phyloP scores from a whole-genome alignment of 2,113 vertebrate species.

The Prunella himalayana region DNA sequence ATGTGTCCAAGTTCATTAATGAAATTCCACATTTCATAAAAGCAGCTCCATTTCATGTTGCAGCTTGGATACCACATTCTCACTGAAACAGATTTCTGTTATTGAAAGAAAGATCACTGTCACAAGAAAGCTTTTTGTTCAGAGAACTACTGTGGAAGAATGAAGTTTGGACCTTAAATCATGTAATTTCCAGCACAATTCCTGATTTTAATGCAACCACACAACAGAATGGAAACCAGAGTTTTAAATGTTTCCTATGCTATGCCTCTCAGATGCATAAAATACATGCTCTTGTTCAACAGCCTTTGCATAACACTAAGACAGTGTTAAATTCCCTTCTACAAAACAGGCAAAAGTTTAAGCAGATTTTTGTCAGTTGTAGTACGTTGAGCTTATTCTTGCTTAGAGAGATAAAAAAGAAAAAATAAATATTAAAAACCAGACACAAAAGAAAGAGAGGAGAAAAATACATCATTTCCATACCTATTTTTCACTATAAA shows the following conservation, averaged over 20 bases:
- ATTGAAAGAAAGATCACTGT: not conserved
- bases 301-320: not conserved
- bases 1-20: rapidly evolving
- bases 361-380: not conserved
- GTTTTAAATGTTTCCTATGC: not conserved
- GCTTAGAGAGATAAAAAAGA: not conserved
- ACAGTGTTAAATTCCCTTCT: not conserved
- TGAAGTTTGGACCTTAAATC: not conserved
- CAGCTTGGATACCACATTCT: not conserved
- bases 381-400: not conserved
- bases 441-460: rapidly evolving
- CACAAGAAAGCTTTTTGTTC: not conserved
- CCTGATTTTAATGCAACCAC: not conserved
- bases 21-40: not conserved
- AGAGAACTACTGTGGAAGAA: not conserved
- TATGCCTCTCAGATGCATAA: not conserved
- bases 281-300: not conserved
- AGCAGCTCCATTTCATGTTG: not conserved
- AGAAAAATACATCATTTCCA: rapidly evolving
- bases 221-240: not conserved
- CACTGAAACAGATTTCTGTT: not conserved
- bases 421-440: not conserved
- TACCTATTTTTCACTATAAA: not conserved
- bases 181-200: not conserved
- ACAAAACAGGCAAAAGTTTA: not conserved